phyloP scores from a whole-genome alignment of 2,888 invertebrate species.

The Altica lythri region DNA sequence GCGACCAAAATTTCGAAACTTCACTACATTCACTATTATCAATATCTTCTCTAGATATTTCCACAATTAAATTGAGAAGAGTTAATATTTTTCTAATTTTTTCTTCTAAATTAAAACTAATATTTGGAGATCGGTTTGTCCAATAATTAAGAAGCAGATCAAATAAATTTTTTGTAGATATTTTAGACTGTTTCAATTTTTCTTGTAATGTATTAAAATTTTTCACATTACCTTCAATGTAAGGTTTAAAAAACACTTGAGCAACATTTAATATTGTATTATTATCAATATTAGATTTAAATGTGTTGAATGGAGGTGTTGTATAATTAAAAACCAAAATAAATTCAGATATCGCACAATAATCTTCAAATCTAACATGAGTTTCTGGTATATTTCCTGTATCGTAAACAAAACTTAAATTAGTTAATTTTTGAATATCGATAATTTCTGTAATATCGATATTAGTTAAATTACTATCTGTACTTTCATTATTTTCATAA shows the following conservation, averaged over 20 bases:
- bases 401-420: conserved; percentile 59
- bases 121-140: conserved; percentile 65
- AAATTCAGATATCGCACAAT: conserved; percentile 62
- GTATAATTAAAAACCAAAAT: conserved; percentile 60
- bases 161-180: conserved; percentile 70
- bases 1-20: conserved; percentile 82
- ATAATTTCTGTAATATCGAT: conserved; percentile 64
- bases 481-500: conserved; percentile 36
- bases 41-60: conserved; percentile 61
- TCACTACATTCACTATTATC: conserved; percentile 69
- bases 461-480: conserved; percentile 47
- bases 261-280: conserved; percentile 55
- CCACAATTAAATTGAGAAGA: conserved; percentile 68
- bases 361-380: conserved; percentile 61
- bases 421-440: conserved; percentile 67
- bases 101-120: conserved; percentile 57
- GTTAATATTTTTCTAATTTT: conserved; percentile 73
- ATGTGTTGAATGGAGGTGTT: conserved; percentile 50
- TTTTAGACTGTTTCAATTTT: conserved; percentile 52
- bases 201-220: conserved; percentile 43
- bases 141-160: conserved; percentile 73
- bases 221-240: conserved; percentile 42
- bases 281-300: conserved; percentile 55
- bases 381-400: conserved; percentile 53
- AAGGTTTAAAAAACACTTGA: conserved; percentile 51